Percentiles rank a stretch among this genome's conserved stretches.
These are phyloP conservation scores for Tetragnatha montana DNA, from an alignment of 2,888 invertebrate genomes.

Conservation along the genomic window DNA sequence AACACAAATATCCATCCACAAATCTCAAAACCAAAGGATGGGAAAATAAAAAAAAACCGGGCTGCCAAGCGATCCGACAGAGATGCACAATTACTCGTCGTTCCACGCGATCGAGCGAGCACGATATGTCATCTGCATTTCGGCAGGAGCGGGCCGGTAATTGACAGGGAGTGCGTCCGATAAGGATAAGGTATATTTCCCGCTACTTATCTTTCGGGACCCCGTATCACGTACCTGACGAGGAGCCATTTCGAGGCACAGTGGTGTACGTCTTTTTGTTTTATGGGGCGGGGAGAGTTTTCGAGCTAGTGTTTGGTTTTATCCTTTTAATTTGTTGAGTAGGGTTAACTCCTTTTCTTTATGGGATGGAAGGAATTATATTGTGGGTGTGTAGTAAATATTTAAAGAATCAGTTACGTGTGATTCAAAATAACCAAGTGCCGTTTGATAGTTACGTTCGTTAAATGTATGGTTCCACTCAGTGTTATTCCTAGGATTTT, in stretches of 20 bases:
- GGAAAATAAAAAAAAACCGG: background rate
- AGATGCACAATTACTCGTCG: constrained; percentile 34
- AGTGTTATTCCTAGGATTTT: too few species aligned
- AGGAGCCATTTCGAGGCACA: background rate
- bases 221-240: constrained; percentile 27
- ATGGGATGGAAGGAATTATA: too few species aligned
- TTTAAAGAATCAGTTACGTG: too few species aligned
- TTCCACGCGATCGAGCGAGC: background rate
- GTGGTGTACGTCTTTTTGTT: background rate
- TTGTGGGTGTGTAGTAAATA: too few species aligned
- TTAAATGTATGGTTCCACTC: too few species aligned
- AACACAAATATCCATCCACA: background rate
- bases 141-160: constrained; percentile 33
- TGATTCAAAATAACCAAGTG: too few species aligned
- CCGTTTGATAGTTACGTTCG: too few species aligned
- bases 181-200: constrained; percentile 25
- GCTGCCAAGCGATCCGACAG: constrained; percentile 6
- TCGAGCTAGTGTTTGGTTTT: too few species aligned
- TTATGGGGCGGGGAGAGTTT: too few species aligned
- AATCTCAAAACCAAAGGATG: background rate
- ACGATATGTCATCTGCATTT: constrained; percentile 36
- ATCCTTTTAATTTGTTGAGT: too few species aligned
- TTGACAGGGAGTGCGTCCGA: constrained; percentile 44
- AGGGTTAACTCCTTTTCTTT: too few species aligned
- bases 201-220: constrained; percentile 15